Conservation (phyloP, 2,888 invertebrate genomes). For the Heteromurus nitidus region DNA sequence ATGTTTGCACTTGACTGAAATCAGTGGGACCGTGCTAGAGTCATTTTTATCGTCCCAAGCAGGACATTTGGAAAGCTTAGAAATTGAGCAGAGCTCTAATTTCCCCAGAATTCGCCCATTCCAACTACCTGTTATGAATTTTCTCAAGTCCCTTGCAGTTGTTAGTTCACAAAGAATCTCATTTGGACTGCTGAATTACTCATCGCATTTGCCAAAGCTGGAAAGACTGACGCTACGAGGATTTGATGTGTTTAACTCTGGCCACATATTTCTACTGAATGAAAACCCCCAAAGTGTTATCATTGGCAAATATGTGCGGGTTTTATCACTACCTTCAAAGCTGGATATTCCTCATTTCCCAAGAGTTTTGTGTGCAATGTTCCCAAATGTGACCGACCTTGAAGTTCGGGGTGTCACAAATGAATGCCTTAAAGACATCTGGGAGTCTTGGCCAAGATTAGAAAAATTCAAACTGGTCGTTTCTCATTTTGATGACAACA, state of each 20-base stretch:
- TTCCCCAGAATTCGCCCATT: conserved; percentile 60
- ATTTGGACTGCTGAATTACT: conserved; percentile 48
- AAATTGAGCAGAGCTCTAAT: conserved; percentile 63
- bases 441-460: conserved; percentile 62
- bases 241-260: conserved; percentile 48
- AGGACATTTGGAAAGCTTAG: conserved; percentile 46
- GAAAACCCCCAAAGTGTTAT: conserved; percentile 8
- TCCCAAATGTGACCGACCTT: conserved; percentile 64
- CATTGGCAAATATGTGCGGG: conserved; percentile 26
- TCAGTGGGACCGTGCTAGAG: conserved; percentile 48
- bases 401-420: conserved; percentile 64
- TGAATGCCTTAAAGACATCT: conserved; percentile 61
- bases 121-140: conserved; percentile 52
- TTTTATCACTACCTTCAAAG: conserved; percentile 61
- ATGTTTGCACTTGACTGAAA: conserved; percentile 55
- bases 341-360: conserved; percentile 61
- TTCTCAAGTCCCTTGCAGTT: conserved; percentile 48
- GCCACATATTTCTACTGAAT: conserved; percentile 44
- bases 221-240: conserved; percentile 57
- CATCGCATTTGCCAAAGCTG: conserved; percentile 45
- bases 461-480: conserved; percentile 56
- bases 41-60: conserved; percentile 59
- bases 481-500: conserved; percentile 65
- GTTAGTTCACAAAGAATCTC: conserved; percentile 57
- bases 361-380: conserved; percentile 34